Conservation (phyloP, 2,888 invertebrate species). For the Phaonia tiefii region DNA sequence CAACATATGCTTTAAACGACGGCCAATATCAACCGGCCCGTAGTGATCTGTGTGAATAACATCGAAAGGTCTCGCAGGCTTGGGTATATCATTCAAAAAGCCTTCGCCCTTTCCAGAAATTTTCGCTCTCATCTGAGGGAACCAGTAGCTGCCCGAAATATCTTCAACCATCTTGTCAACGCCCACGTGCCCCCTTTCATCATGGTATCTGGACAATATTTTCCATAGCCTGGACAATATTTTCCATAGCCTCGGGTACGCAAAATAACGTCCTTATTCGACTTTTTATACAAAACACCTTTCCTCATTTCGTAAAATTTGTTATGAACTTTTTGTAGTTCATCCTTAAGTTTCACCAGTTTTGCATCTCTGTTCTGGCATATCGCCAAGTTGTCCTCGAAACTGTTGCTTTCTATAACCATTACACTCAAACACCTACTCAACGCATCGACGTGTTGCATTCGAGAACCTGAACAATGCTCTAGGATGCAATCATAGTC, state of each 20-base stretch:
- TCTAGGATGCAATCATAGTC: too few species aligned
- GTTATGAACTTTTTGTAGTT: too few species aligned
- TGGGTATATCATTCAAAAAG: background rate
- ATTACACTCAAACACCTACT: too few species aligned
- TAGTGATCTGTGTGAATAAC: constrained; percentile 46
- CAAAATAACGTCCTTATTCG: background rate
- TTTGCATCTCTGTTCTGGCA: background rate
- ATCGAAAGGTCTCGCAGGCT: background rate
- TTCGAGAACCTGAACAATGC: too few species aligned
- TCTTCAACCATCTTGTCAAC: too few species aligned
- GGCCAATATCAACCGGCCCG: background rate
- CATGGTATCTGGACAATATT: background rate
- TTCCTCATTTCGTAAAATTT: background rate
- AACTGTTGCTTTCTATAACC: background rate
- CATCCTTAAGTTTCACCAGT: too few species aligned
- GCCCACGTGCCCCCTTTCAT: too few species aligned
- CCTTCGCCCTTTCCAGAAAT: background rate
- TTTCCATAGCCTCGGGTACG: background rate
- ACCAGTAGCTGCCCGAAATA: too few species aligned
- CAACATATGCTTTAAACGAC: background rate
- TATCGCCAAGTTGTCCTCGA: too few species aligned
- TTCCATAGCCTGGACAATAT: background rate
- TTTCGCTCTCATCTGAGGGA: too few species aligned
- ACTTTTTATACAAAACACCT: background rate
- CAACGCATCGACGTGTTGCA: too few species aligned